Evolutionary conservation across 1,140 invertebrate genomes (phyloP), one percentile per base, ranked within the genome.

Genomic region (Macrotrachela quadricornifera): DNA sequence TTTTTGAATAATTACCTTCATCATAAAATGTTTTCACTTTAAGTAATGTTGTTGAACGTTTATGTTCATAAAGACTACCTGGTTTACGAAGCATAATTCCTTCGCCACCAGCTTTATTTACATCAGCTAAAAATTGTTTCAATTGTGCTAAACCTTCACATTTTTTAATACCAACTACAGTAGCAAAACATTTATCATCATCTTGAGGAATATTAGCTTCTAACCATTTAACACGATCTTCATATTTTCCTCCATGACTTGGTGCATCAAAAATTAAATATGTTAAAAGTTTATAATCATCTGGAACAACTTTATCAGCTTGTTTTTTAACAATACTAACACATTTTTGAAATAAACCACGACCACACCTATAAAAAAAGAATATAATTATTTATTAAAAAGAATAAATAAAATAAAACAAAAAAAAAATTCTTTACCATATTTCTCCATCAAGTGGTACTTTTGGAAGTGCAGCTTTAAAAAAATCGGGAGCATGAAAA

Each of bases 21-120:
- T 66, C 64, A 57, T 66, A 60, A 54, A 66, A 64, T 49, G 61
- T 66, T 58, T 66, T 66, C 12, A 64, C 60, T 53, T 66, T 66
- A 3, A 66, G 58, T 38, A 66, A 46, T 37, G 64, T 63, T 17
- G 59, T 56, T 11, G 63, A 64, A 40, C 63, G 44, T n/a, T 38
- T 58, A 21, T 59, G 50, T 44, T 66, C 64, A 49, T 66, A 66
- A n/a, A 59, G 52, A 11, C 63, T 64, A 3, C 58, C 57, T 17
- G 64, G 64, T 49, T 66, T 37, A 16, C 64, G 49, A 21, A 66
- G 61, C 64, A 66, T 66, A 2, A 66, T 55, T 0, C 64, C 64
- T 46, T 66, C 64, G 0, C 62, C 64, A 18, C 63, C 62, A n/a
- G 62, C 53, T 38, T 50, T 57, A 12, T 64, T 57, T 6, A 64